Conservation (phyloP, 2,113 vertebrate genomes). For the Jacana jacana region DNA sequence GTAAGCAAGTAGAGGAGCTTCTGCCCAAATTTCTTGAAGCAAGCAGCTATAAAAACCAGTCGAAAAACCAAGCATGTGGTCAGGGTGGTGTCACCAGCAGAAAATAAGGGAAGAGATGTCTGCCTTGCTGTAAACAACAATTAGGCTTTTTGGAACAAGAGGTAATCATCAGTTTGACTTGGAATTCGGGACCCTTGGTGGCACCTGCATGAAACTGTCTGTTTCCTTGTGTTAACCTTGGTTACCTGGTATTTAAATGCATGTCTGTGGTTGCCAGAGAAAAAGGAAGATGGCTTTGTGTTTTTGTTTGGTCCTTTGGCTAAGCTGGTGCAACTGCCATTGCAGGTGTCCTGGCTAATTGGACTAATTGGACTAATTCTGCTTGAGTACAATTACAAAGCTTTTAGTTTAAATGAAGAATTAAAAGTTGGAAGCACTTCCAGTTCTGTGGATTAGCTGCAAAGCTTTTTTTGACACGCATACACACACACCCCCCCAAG, state of each 20-base stretch:
- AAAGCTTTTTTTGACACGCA: background rate
- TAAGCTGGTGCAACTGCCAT: background rate
- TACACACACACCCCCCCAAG: background rate
- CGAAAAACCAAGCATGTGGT: background rate
- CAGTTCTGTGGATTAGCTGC: background rate
- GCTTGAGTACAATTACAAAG: background rate
- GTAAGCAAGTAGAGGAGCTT: background rate
- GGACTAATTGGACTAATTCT: background rate
- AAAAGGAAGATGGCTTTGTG: background rate
- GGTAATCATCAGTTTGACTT: background rate
- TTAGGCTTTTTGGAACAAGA: background rate
- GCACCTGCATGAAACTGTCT: background rate
- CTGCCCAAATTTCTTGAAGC: background rate
- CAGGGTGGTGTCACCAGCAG: background rate
- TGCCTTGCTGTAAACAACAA: background rate
- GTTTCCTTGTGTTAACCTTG: background rate
- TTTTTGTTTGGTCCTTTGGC: background rate
- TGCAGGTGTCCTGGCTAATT: background rate
- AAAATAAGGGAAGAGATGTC: background rate
- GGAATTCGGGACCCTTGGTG: background rate
- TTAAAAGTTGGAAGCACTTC: conserved; percentile 6
- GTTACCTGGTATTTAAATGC: background rate
- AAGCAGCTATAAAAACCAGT: background rate
- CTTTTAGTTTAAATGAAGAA: background rate
- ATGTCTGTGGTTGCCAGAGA: background rate